Evolutionary conservation across 2,113 vertebrate genomes (phyloP).

Genomic region (Maccullochella peelii): DNA sequence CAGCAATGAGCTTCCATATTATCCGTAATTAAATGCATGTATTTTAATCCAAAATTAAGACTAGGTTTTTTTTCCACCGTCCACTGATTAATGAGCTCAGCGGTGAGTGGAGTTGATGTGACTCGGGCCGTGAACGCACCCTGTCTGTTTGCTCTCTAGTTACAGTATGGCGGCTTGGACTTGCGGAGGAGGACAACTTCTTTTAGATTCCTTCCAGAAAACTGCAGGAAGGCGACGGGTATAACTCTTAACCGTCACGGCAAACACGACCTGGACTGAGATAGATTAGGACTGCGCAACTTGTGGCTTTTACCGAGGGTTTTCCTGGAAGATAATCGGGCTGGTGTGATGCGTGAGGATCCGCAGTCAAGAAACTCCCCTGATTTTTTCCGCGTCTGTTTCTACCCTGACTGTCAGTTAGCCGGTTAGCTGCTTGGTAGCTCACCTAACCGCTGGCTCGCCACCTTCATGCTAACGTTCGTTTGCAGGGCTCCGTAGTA

Average conservation of each 20-base stretch:
- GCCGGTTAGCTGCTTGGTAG: slow-evolving; percentile 70
- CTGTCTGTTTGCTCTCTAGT: slow-evolving; percentile 68
- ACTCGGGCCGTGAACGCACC: slow-evolving; percentile 65
- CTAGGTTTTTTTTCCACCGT: background rate
- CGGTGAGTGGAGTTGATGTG: slow-evolving; percentile 27
- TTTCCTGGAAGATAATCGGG: slow-evolving; percentile 35
- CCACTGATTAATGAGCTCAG: slow-evolving; percentile 17
- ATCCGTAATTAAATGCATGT: background rate
- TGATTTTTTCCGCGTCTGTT: slow-evolving; percentile 78
- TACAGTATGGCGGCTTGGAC: slow-evolving; percentile 83
- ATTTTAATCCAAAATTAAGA: background rate
- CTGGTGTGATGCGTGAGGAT: slow-evolving; percentile 69
- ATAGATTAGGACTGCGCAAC: slow-evolving; percentile 31
- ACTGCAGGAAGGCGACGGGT: slow-evolving; percentile 59
- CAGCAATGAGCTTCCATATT: background rate
- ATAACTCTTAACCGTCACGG: slow-evolving; percentile 18
- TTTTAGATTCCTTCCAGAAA: slow-evolving; percentile 72
- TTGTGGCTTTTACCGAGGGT: slow-evolving; percentile 18
- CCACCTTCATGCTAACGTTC: slow-evolving; percentile 51
- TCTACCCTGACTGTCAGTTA: slow-evolving; percentile 76
- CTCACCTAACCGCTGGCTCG: slow-evolving; percentile 16
- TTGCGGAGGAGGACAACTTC: slow-evolving; percentile 82
- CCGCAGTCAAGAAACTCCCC: slow-evolving; percentile 75
- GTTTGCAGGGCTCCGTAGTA: slow-evolving; percentile 17
- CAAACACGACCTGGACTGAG: slow-evolving; percentile 1